A percentile compares a stretch with the other conserved stretches of the same genome.
phyloP scores from a whole-genome alignment of 2,797 vertebrate genomes.

The Acrossocheilus wenchowensis region DNA sequence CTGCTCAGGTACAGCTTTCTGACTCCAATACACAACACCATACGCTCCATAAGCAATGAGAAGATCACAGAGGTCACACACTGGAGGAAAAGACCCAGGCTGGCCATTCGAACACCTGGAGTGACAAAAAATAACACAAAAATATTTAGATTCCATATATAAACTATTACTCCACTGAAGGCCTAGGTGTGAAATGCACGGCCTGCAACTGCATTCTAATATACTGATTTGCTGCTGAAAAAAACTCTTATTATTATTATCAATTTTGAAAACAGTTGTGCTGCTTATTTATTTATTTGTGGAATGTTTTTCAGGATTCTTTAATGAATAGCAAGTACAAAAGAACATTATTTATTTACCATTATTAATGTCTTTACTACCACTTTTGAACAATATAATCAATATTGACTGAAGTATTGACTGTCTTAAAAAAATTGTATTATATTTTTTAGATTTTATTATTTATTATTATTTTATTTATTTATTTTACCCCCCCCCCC shows the following conservation, averaged over 20 bases:
- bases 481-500: no score
- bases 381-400: no score
- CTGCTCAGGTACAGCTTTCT: constrained; percentile 82
- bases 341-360: no score
- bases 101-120: constrained; percentile 87
- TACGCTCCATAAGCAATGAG: constrained; percentile 83
- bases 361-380: no score
- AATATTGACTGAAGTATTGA: no score
- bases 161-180: not conserved
- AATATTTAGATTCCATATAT: not conserved
- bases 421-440: no score
- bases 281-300: not conserved
- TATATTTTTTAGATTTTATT: no score
- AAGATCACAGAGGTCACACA: constrained; percentile 83
- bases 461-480: no score
- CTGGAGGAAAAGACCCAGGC: constrained; percentile 88
- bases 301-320: not conserved
- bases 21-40: constrained; percentile 80
- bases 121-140: not conserved
- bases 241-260: not conserved
- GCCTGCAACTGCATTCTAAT: not conserved
- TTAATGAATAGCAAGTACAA: not conserved
- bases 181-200: no score
- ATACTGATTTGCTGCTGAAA: not conserved
- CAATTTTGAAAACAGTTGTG: not conserved